Conservation (phyloP, 1,140 invertebrate genomes). For the Micrasema minimum region DNA sequence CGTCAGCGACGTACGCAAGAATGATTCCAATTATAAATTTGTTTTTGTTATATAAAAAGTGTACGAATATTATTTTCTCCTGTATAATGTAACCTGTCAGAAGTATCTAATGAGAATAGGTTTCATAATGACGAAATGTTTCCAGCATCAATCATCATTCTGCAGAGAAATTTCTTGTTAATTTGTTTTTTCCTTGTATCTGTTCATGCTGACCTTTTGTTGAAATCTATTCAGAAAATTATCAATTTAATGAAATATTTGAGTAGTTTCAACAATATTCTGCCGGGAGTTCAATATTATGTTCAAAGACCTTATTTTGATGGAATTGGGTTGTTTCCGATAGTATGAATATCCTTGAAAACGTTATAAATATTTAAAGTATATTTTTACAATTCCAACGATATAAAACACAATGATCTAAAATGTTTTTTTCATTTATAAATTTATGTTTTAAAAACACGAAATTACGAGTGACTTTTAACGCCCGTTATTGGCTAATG, state of each 20-base stretch:
- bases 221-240: slow-evolving; percentile 23
- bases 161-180: slow-evolving; percentile 25
- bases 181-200: slow-evolving; percentile 21
- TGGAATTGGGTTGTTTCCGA: too few species aligned
- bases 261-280: slow-evolving; percentile 16
- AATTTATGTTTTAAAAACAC: too few species aligned
- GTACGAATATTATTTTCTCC: slow-evolving; percentile 21
- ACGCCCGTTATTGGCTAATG: too few species aligned
- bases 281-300: too few species aligned
- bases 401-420: too few species aligned
- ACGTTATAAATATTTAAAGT: too few species aligned
- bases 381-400: too few species aligned
- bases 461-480: too few species aligned
- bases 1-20: not conserved
- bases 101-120: slow-evolving; percentile 38
- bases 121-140: slow-evolving; percentile 41
- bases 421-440: too few species aligned
- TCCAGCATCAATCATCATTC: slow-evolving; percentile 34
- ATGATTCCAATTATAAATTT: slow-evolving; percentile 35
- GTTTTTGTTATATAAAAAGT: slow-evolving; percentile 12
- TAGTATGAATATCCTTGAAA: too few species aligned
- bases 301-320: too few species aligned
- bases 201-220: slow-evolving; percentile 21
- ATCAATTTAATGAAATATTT: slow-evolving; percentile 23
- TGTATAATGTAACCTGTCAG: slow-evolving; percentile 34